A percentile compares a stretch with the other conserved stretches of the same genome.
Conservation (phyloP, 2,797 vertebrate genomes). For the Enteromius afrohamiltoni region DNA sequence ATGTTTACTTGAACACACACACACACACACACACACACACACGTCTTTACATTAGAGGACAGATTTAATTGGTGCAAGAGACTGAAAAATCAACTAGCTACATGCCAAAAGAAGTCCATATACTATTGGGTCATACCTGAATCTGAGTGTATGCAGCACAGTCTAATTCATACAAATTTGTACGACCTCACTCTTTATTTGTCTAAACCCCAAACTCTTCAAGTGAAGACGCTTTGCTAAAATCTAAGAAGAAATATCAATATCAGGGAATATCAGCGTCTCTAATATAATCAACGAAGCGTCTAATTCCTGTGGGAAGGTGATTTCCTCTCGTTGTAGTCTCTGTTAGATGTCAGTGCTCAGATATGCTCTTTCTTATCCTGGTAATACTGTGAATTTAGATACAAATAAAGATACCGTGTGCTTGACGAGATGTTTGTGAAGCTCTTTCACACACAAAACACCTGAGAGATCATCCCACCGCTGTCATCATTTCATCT, state of each 20-base stretch:
- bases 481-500: not conserved
- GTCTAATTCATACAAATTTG: too few species aligned
- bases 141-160: too few species aligned
- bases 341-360: too few species aligned
- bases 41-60: conserved; percentile 4
- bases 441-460: not conserved
- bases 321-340: too few species aligned
- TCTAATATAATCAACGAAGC: not conserved
- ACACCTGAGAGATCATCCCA: not conserved
- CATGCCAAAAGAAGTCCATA: too few species aligned
- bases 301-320: not conserved
- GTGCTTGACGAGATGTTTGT: not conserved
- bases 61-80: not conserved
- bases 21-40: not conserved
- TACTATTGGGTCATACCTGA: too few species aligned
- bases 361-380: not conserved
- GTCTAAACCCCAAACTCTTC: too few species aligned
- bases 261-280: not conserved
- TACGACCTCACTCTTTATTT: too few species aligned
- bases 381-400: not conserved
- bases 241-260: too few species aligned
- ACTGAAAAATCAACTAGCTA: not conserved
- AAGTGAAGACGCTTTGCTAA: too few species aligned
- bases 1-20: not conserved
- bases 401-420: not conserved